Base-by-base conservation (phyloP, 2,113 vertebrate genomes). In the Cyprinus carpio region DNA sequence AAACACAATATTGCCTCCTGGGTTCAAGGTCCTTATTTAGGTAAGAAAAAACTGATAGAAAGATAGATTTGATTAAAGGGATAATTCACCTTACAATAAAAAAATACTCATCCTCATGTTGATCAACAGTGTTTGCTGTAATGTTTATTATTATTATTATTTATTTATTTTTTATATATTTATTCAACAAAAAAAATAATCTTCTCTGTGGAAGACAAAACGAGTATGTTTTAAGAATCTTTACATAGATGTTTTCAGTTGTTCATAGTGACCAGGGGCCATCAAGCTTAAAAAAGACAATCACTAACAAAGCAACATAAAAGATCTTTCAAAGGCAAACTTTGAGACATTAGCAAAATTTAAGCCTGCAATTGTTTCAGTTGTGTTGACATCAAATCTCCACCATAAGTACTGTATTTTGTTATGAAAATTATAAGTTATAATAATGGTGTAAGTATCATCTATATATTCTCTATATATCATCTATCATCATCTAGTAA, bases 1-100 rank as follows among this genome's bases (percentile, higher is more conserved):
- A 86, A 75, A 65, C 72, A n/a, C 10, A 20, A 20, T 18, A 74
- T 80, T 74, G 34, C 67, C 40, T 43, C 40, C 67, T 62, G 46
- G 34, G 31, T 40, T 77, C 11, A 37, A 20, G 3, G 75, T 27
- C 4, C 46, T 76, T 60, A 43, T 67, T 34, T 27, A 54, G 18
- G 27, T 6, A 8, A 27, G 46, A 72, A 37, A 60, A 29, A 40
- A 64, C 25, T 16, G 9, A 43, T 10, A 43, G 8, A 23, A 12
- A 69, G 23, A 80, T 54, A 29, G 62, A 58, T 25, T 51, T 75
- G 29, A 40, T 40, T 40, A 29, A 23, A 62, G 82, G 1, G 23
- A 67, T 67, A 67, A 65, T 65, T 31, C 64, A 31, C 25, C 27
- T 31, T 74, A 77, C 29, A 23, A 40, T 23, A 0, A 4, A 40